These are phyloP conservation scores for Nasonia vitripennis DNA, from an alignment of 1,140 invertebrate species.

Conservation along the genomic window DNA sequence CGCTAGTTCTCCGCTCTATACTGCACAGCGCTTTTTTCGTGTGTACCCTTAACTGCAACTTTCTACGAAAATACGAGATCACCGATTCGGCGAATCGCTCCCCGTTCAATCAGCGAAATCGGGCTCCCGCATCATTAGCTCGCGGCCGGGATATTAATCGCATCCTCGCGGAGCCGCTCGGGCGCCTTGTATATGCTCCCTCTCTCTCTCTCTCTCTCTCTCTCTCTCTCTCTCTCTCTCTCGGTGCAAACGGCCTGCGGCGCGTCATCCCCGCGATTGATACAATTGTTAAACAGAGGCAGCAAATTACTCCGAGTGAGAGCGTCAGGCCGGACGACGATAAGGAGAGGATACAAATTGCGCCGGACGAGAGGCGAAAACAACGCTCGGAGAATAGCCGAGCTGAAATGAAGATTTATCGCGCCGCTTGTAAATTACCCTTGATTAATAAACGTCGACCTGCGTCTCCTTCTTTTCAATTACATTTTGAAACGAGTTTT, in stretches of 20 bases:
- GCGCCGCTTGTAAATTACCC: constrained; percentile 16
- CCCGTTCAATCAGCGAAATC: not conserved
- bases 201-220: no score
- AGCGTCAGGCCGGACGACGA: not conserved
- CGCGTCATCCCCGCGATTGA: not conserved
- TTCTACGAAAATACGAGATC: not conserved
- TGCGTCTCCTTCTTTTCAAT: not conserved
- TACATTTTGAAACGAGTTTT: no score
- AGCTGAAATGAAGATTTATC: constrained; percentile 31
- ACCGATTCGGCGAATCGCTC: not conserved
- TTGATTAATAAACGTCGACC: constrained; percentile 23
- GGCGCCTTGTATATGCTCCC: not conserved
- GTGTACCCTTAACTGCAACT: no score
- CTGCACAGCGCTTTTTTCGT: no score
- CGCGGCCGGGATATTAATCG: constrained; percentile 18
- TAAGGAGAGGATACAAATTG: constrained; percentile 25
- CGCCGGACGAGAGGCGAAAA: not conserved
- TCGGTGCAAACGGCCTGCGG: not conserved
- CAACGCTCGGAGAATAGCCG: constrained; percentile 5
- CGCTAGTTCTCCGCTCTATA: not conserved
- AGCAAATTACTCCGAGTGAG: not conserved
- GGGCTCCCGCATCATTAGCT: not conserved
- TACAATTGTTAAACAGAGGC: constrained; percentile 32
- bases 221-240: no score
- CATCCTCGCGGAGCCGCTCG: not conserved